These are phyloP conservation scores for Orchesellides sinensis DNA, from an alignment of 2,888 invertebrate genomes.

Conservation along the genomic window DNA sequence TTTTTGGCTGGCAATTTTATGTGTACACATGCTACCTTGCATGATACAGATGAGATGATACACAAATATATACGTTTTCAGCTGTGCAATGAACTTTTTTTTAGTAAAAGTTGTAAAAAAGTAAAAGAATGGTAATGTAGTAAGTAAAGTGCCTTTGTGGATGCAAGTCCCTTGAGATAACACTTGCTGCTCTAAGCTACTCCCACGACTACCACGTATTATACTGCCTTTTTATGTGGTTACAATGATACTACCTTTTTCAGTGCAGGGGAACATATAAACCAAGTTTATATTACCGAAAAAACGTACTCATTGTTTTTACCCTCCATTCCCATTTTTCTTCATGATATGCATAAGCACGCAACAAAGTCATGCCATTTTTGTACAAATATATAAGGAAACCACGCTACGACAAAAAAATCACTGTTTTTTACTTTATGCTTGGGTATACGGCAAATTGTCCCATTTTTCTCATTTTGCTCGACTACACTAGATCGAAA, in stretches of 20 bases:
- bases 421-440: neutral
- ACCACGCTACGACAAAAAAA: neutral
- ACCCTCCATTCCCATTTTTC: slow-evolving; percentile 23
- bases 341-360: slow-evolving; percentile 20
- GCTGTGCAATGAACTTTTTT: slow-evolving; percentile 16
- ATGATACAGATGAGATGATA: too few species aligned
- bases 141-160: slow-evolving; percentile 51
- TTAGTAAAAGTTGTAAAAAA: neutral
- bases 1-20: neutral
- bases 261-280: too few species aligned
- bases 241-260: neutral
- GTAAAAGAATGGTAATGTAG: neutral
- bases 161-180: slow-evolving; percentile 56
- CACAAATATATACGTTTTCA: slow-evolving; percentile 3
- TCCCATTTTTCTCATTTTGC: slow-evolving; percentile 9
- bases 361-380: slow-evolving; percentile 48
- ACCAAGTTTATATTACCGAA: neutral
- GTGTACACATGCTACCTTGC: neutral
- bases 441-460: neutral
- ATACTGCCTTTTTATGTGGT: neutral
- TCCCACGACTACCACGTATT: neutral
- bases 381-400: slow-evolving; percentile 14
- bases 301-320: neutral
- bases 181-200: slow-evolving; percentile 53
- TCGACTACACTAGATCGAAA: neutral